Evolutionary conservation across 2,113 vertebrate genomes (phyloP), one percentile per base, ranked within the genome.

Genomic region (Gymnobelideus leadbeateri): DNA sequence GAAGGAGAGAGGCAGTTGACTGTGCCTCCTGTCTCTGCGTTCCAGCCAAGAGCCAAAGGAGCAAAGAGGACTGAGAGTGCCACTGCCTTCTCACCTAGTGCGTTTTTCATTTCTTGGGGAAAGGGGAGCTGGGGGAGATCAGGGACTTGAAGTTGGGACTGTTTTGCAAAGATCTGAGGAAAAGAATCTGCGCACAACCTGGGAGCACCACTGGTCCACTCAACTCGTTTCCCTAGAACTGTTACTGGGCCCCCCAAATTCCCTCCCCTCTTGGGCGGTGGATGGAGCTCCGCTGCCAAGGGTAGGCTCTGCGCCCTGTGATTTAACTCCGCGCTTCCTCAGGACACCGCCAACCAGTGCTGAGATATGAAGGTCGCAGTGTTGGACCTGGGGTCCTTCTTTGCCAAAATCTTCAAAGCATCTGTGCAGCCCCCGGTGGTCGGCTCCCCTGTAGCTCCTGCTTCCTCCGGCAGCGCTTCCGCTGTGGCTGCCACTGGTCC

Each of bases 311-410:
- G 61, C 25, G 16, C 14, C 53, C 26, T 0, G 47, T 0, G n/a
- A 25, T 37, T 52, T 37, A 91, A 47, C 7, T 84, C 12, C 47
- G 3, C 12, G 11, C 89, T 4, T 89, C 94, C 2, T 89, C 90
- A 2, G 37, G 89, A n/a, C 37, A 37, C 92, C 0, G 47, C 43
- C 0, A 26, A 49, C 46, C 51, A 21, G 37, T 26, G 14, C 49
- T 24, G 31, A 55, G 92, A 89, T 92, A 98, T 98, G 98, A 98
- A 98, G 97, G 97, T 96, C 26, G 98, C 97, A 0, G 98, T 97
- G 51, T 49, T 97, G 96, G 98, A 98, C 77, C 89, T 97, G 47
- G 98, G 97, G 51, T 96, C 98, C 19, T 95, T 97, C 21, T 98
- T 98, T 26, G 96, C 97, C 96, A 97, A 96, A 61, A 96, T 98